Percentiles rank a stretch among this genome's conserved stretches.
Evolutionary conservation across 2,888 invertebrate species (phyloP).

Genomic region (Dasysyrphus albostriatus): DNA sequence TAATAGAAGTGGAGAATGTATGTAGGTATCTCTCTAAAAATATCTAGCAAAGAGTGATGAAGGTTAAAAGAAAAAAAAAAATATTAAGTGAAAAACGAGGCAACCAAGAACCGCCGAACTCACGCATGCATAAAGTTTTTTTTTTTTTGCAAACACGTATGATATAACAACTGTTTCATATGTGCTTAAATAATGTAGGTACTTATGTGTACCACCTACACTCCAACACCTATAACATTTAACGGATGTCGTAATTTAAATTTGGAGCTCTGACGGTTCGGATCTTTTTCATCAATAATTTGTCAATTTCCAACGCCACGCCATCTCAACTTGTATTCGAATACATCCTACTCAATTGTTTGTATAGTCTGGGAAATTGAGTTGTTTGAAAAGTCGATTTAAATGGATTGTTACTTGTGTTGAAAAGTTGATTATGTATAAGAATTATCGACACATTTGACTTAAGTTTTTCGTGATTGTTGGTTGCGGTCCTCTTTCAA

Average conservation of each 20-base stretch:
- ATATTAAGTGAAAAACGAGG: slow-evolving; percentile 27
- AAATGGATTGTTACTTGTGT: background rate
- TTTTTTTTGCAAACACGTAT: slow-evolving; percentile 52
- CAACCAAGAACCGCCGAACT: slow-evolving; percentile 51
- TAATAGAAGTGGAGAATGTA: slow-evolving; percentile 37
- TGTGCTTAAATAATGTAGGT: slow-evolving; percentile 32
- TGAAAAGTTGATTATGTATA: background rate
- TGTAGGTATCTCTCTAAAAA: slow-evolving; percentile 13
- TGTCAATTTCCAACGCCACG: slow-evolving; percentile 12
- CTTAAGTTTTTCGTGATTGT: too few relatives aligned
- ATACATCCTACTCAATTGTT: background rate
- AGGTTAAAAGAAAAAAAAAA: slow-evolving; percentile 46
- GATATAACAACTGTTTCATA: slow-evolving; percentile 43
- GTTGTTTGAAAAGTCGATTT: background rate
- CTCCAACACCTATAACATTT: background rate
- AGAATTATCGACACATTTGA: too few relatives aligned
- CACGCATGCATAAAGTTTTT: slow-evolving; percentile 63
- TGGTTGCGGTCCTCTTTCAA: too few relatives aligned
- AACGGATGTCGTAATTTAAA: slow-evolving; percentile 16
- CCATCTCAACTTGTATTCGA: background rate
- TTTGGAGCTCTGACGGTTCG: slow-evolving; percentile 1
- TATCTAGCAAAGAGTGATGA: slow-evolving; percentile 48
- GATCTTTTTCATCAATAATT: slow-evolving; percentile 15
- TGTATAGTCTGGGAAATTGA: background rate
- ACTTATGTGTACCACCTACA: background rate